A percentile compares a stretch with the other conserved stretches of the same genome.
phyloP scores from a whole-genome alignment of 2,113 vertebrate genomes.

The Danio rerio region DNA sequence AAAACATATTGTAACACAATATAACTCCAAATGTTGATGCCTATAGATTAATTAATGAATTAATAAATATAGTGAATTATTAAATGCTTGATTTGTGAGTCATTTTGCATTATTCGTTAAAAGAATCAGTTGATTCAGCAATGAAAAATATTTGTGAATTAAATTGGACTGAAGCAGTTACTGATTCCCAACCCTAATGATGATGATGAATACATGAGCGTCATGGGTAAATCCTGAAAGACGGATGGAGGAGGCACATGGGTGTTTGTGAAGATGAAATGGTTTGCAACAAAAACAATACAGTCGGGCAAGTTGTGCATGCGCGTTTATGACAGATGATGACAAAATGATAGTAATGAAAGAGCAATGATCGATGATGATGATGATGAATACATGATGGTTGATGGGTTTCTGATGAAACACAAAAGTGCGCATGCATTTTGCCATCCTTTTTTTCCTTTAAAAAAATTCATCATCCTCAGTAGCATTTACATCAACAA shows the following conservation, averaged over 20 bases:
- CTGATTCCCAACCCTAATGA: conserved; percentile 13
- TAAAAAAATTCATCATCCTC: conserved; percentile 32
- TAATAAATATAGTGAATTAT: no score
- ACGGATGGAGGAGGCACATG: conserved; percentile 37
- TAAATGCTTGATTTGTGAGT: no score
- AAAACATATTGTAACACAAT: no score
- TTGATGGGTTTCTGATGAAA: conserved; percentile 42
- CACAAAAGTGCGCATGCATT: conserved; percentile 64
- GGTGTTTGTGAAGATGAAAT: conserved; percentile 33
- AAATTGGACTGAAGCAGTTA: no score
- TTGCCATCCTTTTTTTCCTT: background rate
- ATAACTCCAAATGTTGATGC: no score
- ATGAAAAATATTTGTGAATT: no score
- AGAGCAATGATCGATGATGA: conserved; percentile 27
- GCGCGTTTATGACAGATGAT: conserved; percentile 49
- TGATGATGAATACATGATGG: conserved; percentile 36
- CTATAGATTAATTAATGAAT: no score
- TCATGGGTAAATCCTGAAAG: conserved; percentile 28
- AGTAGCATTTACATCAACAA: conserved; percentile 17
- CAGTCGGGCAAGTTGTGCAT: conserved; percentile 53
- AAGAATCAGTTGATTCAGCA: no score
- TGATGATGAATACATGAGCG: background rate
- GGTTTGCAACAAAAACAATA: conserved; percentile 13
- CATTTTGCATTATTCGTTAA: no score
- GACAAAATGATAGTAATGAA: conserved; percentile 23